phyloP scores from a whole-genome alignment of 2,113 vertebrate genomes.

The Chamaetylas fuelleborni region DNA sequence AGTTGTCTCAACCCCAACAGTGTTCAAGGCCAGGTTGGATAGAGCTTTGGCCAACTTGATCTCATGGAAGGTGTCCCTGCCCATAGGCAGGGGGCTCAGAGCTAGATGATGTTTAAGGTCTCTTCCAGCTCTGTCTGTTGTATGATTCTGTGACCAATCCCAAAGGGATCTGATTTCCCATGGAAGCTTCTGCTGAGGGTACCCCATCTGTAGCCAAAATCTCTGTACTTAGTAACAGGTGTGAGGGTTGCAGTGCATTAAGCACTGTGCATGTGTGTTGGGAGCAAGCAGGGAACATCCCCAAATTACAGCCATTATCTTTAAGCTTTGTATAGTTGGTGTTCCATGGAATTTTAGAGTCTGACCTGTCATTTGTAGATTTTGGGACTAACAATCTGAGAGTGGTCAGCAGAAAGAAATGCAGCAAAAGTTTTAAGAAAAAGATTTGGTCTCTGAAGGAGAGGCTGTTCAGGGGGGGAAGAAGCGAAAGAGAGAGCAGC shows the following conservation, averaged over 20 bases:
- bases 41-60: background rate
- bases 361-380: background rate
- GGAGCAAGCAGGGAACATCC: background rate
- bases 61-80: background rate
- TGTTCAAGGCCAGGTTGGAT: background rate
- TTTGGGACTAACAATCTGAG: background rate
- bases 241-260: background rate
- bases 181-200: background rate
- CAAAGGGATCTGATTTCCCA: background rate
- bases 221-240: background rate
- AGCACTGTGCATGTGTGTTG: accelerated
- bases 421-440: background rate
- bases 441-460: background rate
- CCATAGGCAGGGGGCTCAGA: background rate
- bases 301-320: background rate
- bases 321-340: background rate
- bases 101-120: background rate
- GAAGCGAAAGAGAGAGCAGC: background rate
- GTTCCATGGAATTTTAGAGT: background rate
- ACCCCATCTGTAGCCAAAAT: background rate
- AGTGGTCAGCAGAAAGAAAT: background rate
- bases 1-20: background rate
- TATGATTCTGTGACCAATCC: background rate
- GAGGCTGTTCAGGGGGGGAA: background rate
- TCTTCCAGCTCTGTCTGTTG: background rate